These are phyloP conservation scores for Choloepus hoffmanni DNA, from an alignment of 2,113 vertebrate genomes.

Conservation along the genomic window DNA sequence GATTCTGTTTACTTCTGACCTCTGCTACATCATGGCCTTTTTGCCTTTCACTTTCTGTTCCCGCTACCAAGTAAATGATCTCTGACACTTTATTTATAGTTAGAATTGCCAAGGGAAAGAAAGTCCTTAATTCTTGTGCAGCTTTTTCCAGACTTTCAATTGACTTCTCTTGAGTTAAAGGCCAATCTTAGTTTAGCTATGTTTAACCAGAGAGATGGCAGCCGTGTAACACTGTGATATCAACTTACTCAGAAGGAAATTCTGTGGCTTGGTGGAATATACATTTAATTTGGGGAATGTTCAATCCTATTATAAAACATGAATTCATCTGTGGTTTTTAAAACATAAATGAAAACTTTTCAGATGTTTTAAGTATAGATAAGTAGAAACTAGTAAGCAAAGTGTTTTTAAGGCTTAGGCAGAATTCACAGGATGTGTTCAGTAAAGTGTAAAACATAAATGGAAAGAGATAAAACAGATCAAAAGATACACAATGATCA, in stretches of 20 bases:
- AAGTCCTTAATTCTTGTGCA: background rate
- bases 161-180: background rate
- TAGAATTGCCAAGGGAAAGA: background rate
- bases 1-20: background rate
- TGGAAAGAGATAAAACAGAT: background rate
- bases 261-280: background rate
- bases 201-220: background rate
- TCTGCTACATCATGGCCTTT: background rate
- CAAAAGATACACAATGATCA: background rate
- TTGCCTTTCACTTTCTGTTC: background rate
- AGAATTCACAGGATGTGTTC: background rate
- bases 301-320: background rate
- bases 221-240: background rate
- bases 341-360: background rate
- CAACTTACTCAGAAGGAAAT: background rate
- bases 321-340: background rate
- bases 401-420: background rate
- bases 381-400: background rate
- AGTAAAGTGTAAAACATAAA: background rate
- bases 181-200: background rate
- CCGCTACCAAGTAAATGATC: background rate
- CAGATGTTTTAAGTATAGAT: background rate
- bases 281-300: background rate
- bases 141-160: background rate
- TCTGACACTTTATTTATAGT: slow-evolving; percentile 17